Percentiles rank a stretch among this genome's conserved stretches.
Conservation (phyloP, 2,113 vertebrate genomes). For the Rutilus rutilus region DNA sequence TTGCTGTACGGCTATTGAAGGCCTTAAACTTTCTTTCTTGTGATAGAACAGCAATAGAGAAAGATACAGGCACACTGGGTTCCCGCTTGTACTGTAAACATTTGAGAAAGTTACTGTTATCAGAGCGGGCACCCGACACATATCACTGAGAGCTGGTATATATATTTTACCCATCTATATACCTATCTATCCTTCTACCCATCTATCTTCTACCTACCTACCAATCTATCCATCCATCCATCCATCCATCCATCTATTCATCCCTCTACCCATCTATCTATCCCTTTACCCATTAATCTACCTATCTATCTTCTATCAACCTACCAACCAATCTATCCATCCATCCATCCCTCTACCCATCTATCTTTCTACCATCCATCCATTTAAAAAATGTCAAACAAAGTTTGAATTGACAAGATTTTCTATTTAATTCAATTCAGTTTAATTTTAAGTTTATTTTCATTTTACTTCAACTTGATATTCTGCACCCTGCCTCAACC, state of each 20-base stretch:
- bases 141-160: too few relatives aligned
- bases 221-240: not conserved
- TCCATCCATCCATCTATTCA: too few relatives aligned
- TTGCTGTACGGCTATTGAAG: too few relatives aligned
- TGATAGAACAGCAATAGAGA: too few relatives aligned
- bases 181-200: not conserved
- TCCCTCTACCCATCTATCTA: too few relatives aligned
- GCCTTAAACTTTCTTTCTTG: too few relatives aligned
- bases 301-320: too few relatives aligned
- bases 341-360: not conserved
- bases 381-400: not conserved
- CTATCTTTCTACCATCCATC: not conserved
- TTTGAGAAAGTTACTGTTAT: too few relatives aligned
- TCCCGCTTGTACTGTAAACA: too few relatives aligned
- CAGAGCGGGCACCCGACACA: too few relatives aligned
- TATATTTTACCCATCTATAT: not conserved
- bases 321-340: not conserved
- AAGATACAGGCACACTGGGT: too few relatives aligned
- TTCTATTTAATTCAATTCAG: too few relatives aligned
- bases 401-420: not conserved
- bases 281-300: not conserved
- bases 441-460: not conserved
- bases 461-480: not conserved
- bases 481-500: not conserved
- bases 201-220: not conserved